Conservation (phyloP, 1,140 invertebrate species). For the Sminthurinus signatus region DNA sequence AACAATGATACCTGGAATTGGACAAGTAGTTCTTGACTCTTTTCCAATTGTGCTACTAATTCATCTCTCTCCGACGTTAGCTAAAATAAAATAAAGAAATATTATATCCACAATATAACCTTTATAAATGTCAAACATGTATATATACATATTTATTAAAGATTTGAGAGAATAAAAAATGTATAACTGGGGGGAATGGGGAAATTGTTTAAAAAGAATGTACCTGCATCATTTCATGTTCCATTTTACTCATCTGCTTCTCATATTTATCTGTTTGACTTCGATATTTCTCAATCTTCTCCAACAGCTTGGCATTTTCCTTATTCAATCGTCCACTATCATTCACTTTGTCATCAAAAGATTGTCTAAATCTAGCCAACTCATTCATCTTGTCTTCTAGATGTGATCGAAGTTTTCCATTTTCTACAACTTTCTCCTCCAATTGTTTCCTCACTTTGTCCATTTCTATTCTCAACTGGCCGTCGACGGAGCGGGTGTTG, state of each 20-base stretch:
- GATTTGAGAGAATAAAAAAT: no score
- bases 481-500: neutral
- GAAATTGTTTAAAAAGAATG: no score
- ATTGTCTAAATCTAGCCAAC: slow-evolving; percentile 14
- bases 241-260: slow-evolving; percentile 61
- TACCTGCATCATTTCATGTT: slow-evolving; percentile 77
- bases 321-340: slow-evolving; percentile 32
- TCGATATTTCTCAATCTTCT: slow-evolving; percentile 49
- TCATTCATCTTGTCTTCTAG: slow-evolving; percentile 23
- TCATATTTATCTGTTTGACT: slow-evolving; percentile 73
- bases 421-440: slow-evolving; percentile 15
- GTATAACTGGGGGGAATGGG: no score
- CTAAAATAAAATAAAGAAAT: no score
- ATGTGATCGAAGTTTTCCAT: slow-evolving; percentile 12
- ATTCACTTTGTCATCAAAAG: slow-evolving; percentile 35
- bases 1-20: slow-evolving; percentile 67
- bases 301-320: slow-evolving; percentile 24
- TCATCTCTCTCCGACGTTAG: slow-evolving; percentile 77
- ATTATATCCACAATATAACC: no score
- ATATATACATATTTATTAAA: no score
- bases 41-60: slow-evolving; percentile 78
- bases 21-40: slow-evolving; percentile 84
- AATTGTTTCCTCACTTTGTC: slow-evolving; percentile 18
- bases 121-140: no score
- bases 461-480: neutral